Evolutionary conservation across 2,888 invertebrate genomes (phyloP), one percentile per base, ranked within the genome.

Genomic region (Choreutis nemorana): DNA sequence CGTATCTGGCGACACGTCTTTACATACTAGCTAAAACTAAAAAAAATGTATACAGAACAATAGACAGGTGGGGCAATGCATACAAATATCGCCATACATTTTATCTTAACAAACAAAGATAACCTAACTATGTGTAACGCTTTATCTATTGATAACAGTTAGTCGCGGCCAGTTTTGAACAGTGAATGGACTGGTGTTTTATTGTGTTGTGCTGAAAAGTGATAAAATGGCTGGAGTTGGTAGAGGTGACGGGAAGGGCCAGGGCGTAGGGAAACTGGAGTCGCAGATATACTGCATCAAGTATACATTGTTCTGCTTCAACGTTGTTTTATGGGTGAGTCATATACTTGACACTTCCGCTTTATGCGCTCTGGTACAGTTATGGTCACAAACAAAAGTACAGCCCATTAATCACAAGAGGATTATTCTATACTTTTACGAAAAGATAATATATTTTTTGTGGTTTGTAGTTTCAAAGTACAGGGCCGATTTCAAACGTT

Each of bases 231-330:
- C 81, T 23, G 82, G 81, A 35, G 71, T 68, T 43, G 83, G 83
- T 15, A 75, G 65, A 45, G 75, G 73, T 4, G 57, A 62, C 34
- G 82, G 82, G 25, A 63, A 72, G 35, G 83, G 82, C 31, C 65
- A 72, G 32, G 78, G 72, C 2, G 72, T 78, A 14, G 79, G 81
- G 27, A 84, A 84, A 52, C 70, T 90, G 50, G 90, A 90, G 56
- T 87, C 86, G 41, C 87, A 87, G 55, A 91, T 91, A 48, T 87
- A 86, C 39, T 86, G 88, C 54, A 83, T 92, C 39, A 92, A 91
- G 66, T 92, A 90, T 65, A 87, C 88, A 26, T 71, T 93, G 39
- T 87, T 92, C 50, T 91, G 89, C 53, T 85, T 90, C 64, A 92
- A 91, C 59, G 84, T 90, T 29, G 81, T 92, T 29, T 68, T 88